Conservation (phyloP, 2,888 invertebrate species). For the Acleris literana region DNA sequence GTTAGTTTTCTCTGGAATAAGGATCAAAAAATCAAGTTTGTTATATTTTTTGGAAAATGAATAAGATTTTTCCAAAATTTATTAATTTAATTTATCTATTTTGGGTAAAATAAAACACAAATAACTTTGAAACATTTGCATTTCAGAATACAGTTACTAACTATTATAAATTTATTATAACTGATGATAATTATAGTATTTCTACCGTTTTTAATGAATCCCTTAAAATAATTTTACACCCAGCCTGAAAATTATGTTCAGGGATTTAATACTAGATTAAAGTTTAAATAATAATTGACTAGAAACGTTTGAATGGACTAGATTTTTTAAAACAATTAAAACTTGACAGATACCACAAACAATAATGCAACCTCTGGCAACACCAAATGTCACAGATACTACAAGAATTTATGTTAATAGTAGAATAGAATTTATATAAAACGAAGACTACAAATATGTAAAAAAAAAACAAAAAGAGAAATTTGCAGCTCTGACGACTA, state of each 20-base stretch:
- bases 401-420: too few species aligned
- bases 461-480: too few species aligned
- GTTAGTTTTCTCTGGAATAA: not conserved
- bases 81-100: not conserved
- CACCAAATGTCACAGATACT: too few species aligned
- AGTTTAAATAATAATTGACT: constrained; percentile 50
- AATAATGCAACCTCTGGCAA: too few species aligned
- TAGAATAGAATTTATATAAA: too few species aligned
- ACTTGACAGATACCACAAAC: too few species aligned
- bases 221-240: constrained; percentile 51
- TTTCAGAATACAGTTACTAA: constrained; percentile 53
- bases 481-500: too few species aligned
- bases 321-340: not conserved
- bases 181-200: constrained; percentile 8
- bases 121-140: constrained; percentile 58
- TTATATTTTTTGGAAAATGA: not conserved
- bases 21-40: not conserved
- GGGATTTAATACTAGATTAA: constrained; percentile 38
- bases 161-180: constrained; percentile 44
- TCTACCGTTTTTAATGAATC: constrained; percentile 32
- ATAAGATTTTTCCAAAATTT: not conserved
- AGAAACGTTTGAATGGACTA: constrained; percentile 46
- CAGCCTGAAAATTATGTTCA: constrained; percentile 69
- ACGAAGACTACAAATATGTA: too few species aligned
- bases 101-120: constrained; percentile 48